Percentiles rank a stretch among this genome's conserved stretches.
Conservation (phyloP, 2,797 vertebrate genomes). For the Pangasius mekongensis region DNA sequence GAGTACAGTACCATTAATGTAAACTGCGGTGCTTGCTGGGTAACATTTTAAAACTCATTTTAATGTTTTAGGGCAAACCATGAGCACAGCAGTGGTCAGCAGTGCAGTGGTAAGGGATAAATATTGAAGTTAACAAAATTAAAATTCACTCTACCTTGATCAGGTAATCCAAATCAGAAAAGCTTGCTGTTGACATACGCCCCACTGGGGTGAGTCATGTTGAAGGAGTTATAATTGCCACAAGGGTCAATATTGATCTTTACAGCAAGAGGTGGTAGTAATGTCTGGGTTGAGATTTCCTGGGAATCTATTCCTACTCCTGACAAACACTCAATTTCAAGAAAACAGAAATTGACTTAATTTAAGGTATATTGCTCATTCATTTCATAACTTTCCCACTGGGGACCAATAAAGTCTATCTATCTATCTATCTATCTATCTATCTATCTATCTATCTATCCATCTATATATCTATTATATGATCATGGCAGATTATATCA, state of each 20-base stretch:
- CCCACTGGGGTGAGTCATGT: constrained; percentile 39
- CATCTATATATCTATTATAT: background rate
- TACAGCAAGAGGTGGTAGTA: constrained; percentile 45
- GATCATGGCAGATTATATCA: background rate
- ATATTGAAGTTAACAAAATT: constrained; percentile 47
- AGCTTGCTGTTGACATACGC: constrained; percentile 34
- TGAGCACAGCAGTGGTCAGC: constrained; percentile 56
- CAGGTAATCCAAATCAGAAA: constrained; percentile 52
- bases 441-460: background rate
- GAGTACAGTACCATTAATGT: background rate
- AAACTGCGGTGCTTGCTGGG: background rate
- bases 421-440: constrained; percentile 1
- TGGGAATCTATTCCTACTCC: constrained; percentile 46
- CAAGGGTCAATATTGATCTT: constrained; percentile 61
- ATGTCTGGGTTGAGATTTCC: constrained; percentile 41
- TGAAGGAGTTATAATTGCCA: constrained; percentile 63
- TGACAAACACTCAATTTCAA: constrained; percentile 42
- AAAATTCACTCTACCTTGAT: constrained; percentile 48
- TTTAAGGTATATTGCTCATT: background rate
- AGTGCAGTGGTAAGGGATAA: constrained; percentile 50
- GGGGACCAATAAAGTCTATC: background rate
- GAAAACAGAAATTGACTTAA: background rate
- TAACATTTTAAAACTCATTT: background rate
- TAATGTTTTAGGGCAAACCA: constrained; percentile 9
- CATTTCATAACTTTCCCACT: background rate